A percentile compares a stretch with the other conserved stretches of the same genome.
These are phyloP conservation scores for Pangasius mekongensis DNA, from an alignment of 2,797 vertebrate species.

Conservation along the genomic window DNA sequence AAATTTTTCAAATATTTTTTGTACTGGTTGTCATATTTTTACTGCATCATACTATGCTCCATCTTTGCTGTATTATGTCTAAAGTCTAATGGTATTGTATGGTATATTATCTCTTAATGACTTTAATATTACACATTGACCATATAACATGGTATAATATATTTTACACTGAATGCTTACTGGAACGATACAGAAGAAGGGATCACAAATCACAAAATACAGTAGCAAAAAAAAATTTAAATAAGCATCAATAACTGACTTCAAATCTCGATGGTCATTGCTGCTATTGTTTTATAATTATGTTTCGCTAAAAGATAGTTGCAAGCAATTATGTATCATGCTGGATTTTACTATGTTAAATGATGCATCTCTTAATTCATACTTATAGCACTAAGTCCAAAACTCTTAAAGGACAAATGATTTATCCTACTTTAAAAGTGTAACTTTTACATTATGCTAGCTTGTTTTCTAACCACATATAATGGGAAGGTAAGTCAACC, in stretches of 20 bases:
- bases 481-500: conserved; percentile 24
- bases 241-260: background rate
- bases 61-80: background rate
- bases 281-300: background rate
- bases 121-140: background rate
- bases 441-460: conserved; percentile 30
- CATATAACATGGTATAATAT: background rate
- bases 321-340: background rate
- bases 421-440: conserved; percentile 20
- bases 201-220: background rate
- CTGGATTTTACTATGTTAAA: background rate
- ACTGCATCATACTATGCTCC: background rate
- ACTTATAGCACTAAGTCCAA: background rate
- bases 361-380: background rate
- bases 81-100: background rate
- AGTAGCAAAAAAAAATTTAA: background rate
- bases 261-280: background rate
- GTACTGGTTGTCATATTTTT: background rate
- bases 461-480: conserved; percentile 24
- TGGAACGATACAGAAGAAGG: background rate
- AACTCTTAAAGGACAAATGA: background rate
- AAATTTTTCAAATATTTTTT: background rate
- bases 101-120: background rate
- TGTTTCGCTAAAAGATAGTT: background rate
- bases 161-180: background rate